phyloP scores from a whole-genome alignment of 2,113 vertebrate species.

The Ardeotis arabs region DNA sequence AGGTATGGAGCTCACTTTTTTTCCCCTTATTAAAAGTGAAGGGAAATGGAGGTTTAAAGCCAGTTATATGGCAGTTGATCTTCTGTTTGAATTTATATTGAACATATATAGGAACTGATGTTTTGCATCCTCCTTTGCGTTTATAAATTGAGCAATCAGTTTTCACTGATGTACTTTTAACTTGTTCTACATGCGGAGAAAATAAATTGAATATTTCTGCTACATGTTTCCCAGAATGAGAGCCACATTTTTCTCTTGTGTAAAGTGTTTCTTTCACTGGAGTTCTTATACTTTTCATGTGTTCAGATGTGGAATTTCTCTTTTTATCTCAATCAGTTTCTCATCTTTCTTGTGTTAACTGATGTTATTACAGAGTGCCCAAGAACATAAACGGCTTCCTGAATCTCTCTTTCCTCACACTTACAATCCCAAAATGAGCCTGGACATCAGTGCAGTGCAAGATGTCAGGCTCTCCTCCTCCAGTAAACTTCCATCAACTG shows the following conservation, averaged over 20 bases:
- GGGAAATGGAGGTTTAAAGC: neutral
- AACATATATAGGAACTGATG: neutral
- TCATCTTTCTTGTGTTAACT: neutral
- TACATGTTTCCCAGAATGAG: neutral
- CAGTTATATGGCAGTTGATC: neutral
- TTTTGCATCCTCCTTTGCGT: neutral
- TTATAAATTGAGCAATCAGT: neutral
- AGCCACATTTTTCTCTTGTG: neutral
- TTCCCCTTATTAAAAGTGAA: neutral
- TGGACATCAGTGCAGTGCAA: conserved; percentile 89
- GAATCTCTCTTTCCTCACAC: conserved; percentile 95
- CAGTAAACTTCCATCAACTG: conserved; percentile 32
- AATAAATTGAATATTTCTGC: neutral
- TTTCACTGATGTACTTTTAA: neutral
- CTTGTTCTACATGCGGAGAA: neutral
- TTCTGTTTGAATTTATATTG: neutral
- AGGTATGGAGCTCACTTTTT: conserved; percentile 74
- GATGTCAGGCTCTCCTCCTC: conserved; percentile 68
- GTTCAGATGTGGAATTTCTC: neutral
- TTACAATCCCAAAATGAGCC: conserved; percentile 98
- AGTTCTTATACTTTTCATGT: neutral
- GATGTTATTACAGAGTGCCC: conserved; percentile 84
- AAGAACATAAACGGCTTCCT: conserved; percentile 83
- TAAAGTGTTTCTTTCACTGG: neutral
- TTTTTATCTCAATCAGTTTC: neutral